Conservation (phyloP, 2,797 vertebrate species). For the Neosalanx taihuensis region DNA sequence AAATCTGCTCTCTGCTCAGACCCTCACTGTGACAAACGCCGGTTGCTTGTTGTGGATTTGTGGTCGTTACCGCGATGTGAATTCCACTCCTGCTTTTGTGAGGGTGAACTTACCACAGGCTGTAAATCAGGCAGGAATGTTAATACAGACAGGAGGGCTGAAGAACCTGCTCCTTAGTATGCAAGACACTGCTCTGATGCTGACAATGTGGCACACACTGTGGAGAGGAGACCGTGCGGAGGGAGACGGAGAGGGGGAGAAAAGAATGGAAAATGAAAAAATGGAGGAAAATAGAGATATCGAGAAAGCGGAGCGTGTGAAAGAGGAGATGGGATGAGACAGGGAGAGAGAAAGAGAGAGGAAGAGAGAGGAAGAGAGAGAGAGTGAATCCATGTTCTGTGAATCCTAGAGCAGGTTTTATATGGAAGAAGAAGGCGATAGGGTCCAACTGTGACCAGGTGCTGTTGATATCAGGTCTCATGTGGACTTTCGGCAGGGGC, state of each 20-base stretch:
- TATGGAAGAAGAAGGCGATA: background rate
- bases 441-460: background rate
- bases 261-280: background rate
- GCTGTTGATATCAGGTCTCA: slow-evolving; percentile 33
- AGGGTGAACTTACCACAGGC: slow-evolving; percentile 37
- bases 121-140: slow-evolving; percentile 47
- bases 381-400: background rate
- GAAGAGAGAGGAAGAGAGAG: slow-evolving; percentile 15
- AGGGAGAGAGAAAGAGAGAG: too few species aligned
- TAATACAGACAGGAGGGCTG: slow-evolving; percentile 44
- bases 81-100: slow-evolving; percentile 45
- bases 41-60: slow-evolving; percentile 65
- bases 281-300: slow-evolving; percentile 19
- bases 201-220: slow-evolving; percentile 34
- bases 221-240: slow-evolving; percentile 11
- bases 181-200: slow-evolving; percentile 30
- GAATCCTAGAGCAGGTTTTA: too few species aligned
- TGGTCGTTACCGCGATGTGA: slow-evolving; percentile 48
- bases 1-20: background rate
- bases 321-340: background rate
- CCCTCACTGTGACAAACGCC: background rate
- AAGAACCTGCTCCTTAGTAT: slow-evolving; percentile 43
- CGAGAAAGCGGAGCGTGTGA: background rate
- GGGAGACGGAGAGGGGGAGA: background rate
- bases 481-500: slow-evolving; percentile 56